Conservation (phyloP, 2,113 vertebrate genomes). For the Silurus glanis region DNA sequence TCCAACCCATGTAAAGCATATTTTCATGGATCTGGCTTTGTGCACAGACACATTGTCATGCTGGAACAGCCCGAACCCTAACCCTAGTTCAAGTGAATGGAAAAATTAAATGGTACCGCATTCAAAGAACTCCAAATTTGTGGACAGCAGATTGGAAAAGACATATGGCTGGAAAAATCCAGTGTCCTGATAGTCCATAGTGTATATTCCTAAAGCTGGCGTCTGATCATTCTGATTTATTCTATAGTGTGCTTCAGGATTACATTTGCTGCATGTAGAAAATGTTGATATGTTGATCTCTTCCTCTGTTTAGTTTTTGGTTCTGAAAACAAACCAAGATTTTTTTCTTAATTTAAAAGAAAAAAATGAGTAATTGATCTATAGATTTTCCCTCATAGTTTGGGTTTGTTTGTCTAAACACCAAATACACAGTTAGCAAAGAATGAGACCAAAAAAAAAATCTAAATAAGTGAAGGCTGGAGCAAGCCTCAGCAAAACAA, state of each 20-base stretch:
- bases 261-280: background rate
- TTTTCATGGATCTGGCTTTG: no score
- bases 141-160: no score
- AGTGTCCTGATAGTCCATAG: background rate
- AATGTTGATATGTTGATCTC: no score
- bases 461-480: background rate
- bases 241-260: background rate
- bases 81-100: no score
- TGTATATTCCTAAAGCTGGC: background rate
- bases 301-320: background rate
- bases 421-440: background rate
- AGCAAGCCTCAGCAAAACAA: background rate
- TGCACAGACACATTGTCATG: no score
- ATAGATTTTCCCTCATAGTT: background rate
- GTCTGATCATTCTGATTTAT: no score
- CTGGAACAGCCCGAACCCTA: no score
- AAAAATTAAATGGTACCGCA: no score
- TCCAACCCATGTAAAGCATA: no score
- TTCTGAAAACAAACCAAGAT: background rate
- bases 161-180: background rate
- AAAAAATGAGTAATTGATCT: background rate
- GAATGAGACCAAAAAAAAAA: background rate
- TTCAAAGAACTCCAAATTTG: no score
- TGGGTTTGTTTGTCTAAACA: background rate
- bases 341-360: background rate